Conservation (phyloP, 2,113 vertebrate species). For the Forbesichthys papilliferus region DNA sequence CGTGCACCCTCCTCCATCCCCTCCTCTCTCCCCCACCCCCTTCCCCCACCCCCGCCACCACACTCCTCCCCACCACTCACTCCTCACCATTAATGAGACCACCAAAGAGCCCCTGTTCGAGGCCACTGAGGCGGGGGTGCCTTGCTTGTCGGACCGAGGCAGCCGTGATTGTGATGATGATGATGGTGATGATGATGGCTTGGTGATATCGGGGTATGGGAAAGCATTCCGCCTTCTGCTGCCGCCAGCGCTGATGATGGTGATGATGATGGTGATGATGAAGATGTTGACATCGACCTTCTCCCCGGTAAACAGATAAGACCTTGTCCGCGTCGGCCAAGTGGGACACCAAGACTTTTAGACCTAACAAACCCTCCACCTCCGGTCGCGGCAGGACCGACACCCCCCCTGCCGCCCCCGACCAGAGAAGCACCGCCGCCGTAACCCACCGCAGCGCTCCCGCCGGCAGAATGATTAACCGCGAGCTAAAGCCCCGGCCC, state of each 20-base stretch:
- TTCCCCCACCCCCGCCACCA: conserved; percentile 77
- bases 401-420: conserved; percentile 92
- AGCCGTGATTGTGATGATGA: conserved; percentile 99
- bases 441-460: conserved; percentile 90
- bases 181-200: conserved; percentile 92
- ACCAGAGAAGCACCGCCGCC: conserved; percentile 96
- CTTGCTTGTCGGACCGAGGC: conserved; percentile 99
- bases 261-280: conserved; percentile 81
- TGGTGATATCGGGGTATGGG: conserved; percentile 99
- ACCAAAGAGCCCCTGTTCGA: conserved; percentile 99
- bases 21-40: conserved; percentile 94
- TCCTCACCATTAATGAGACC: conserved; percentile 99
- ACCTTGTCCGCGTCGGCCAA: conserved; percentile 97
- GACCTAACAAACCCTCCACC: conserved; percentile 95
- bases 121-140: conserved; percentile 99
- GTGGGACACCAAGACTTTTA: conserved; percentile 98
- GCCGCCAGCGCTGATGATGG: not conserved
- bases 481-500: conserved; percentile 97
- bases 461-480: conserved; percentile 96
- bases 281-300: conserved; percentile 99
- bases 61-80: conserved; percentile 85
- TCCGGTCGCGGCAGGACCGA: conserved; percentile 95
- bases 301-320: conserved; percentile 99
- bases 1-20: conserved; percentile 96
- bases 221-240: conserved; percentile 98